Evolutionary conservation across 2,888 invertebrate species (phyloP).

Genomic region (Leuctra nigra): DNA sequence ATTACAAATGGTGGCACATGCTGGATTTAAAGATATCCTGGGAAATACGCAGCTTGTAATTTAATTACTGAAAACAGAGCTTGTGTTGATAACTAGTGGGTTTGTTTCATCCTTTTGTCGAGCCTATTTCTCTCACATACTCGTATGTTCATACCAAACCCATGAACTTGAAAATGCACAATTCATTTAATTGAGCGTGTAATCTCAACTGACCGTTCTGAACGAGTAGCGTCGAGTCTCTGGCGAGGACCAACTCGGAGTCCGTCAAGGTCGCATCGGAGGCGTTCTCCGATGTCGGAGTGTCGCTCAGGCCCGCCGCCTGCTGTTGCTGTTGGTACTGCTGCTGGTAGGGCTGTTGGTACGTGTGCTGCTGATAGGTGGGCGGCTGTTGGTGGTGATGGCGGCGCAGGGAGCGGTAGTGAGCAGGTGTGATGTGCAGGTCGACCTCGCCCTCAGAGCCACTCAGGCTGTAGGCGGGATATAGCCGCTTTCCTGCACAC

Average conservation of each 20-base stretch:
- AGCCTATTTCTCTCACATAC: too few relatives aligned
- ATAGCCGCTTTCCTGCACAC: constrained; percentile 70
- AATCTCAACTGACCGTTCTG: constrained; percentile 64
- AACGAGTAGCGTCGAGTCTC: constrained; percentile 73
- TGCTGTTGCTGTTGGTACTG: constrained; percentile 41
- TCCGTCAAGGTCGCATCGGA: constrained; percentile 80
- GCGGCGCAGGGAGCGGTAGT: constrained; percentile 39
- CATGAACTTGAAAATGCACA: too few relatives aligned
- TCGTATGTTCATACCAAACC: too few relatives aligned
- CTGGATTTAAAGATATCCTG: too few relatives aligned
- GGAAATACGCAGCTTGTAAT: too few relatives aligned
- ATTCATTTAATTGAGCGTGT: too few relatives aligned
- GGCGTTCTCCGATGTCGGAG: constrained; percentile 77
- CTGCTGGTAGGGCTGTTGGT: constrained; percentile 33
- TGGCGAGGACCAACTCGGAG: constrained; percentile 73
- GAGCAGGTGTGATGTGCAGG: constrained; percentile 37
- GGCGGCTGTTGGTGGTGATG: too few relatives aligned
- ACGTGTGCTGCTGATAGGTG: constrained; percentile 35
- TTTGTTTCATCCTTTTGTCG: too few relatives aligned
- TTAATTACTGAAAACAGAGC: too few relatives aligned
- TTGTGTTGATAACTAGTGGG: too few relatives aligned
- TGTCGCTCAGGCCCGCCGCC: constrained; percentile 62
- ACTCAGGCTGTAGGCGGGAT: constrained; percentile 73
- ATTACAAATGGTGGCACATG: too few relatives aligned
- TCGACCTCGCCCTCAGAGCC: constrained; percentile 62